A percentile compares a stretch with the other conserved stretches of the same genome.
These are phyloP conservation scores for Menura novaehollandiae DNA, from an alignment of 2,113 vertebrate genomes.

Conservation along the genomic window DNA sequence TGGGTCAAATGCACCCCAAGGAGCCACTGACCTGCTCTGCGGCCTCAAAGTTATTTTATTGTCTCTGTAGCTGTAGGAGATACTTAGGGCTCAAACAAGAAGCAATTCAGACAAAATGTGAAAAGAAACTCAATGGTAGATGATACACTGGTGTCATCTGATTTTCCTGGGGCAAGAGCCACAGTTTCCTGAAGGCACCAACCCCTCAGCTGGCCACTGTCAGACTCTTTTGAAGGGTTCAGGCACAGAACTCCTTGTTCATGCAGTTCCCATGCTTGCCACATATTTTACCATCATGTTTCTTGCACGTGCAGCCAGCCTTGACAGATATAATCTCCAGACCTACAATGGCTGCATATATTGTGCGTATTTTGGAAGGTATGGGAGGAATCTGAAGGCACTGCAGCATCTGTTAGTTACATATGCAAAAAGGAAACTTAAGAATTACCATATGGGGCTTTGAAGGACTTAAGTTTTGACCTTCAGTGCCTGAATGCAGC, in stretches of 20 bases:
- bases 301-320: conserved; percentile 58
- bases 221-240: conserved; percentile 52
- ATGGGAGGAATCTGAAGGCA: conserved; percentile 68
- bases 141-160: background rate
- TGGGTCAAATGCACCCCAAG: background rate
- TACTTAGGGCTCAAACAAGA: background rate
- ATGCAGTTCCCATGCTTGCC: conserved; percentile 65
- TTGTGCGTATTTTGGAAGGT: conserved; percentile 73
- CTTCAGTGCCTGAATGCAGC: background rate
- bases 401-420: conserved; percentile 58
- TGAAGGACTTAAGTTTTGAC: conserved; percentile 36
- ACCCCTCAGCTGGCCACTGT: background rate
- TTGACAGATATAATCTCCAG: conserved; percentile 81
- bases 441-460: conserved; percentile 56
- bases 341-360: conserved; percentile 37
- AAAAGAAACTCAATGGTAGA: background rate
- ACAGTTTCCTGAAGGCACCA: conserved; percentile 9
- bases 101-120: background rate
- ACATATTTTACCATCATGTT: conserved; percentile 60
- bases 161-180: conserved; percentile 2
- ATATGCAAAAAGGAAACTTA: conserved; percentile 57
- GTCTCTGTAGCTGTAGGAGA: background rate
- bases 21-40: background rate
- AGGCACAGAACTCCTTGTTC: conserved; percentile 55
- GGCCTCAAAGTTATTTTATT: background rate